Evolutionary conservation across 2,797 vertebrate genomes (phyloP).

Genomic region (Pangasius djambal): DNA sequence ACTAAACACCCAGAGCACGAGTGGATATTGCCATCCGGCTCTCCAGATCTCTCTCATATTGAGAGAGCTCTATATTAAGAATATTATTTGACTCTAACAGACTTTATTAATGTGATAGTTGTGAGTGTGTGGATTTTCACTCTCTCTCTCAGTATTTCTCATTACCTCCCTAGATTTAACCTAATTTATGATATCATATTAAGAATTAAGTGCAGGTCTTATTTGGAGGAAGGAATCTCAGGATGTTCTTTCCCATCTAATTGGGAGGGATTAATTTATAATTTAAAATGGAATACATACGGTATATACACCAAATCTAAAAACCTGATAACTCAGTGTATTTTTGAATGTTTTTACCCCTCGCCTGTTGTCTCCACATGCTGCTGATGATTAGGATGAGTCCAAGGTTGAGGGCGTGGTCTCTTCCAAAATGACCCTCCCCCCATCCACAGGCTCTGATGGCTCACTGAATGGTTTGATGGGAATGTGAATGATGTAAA

Average conservation of each 20-base stretch:
- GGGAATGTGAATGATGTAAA: neutral
- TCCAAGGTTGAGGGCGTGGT: constrained; percentile 11
- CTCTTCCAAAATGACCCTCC: neutral
- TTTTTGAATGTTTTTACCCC: neutral
- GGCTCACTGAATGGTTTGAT: neutral
- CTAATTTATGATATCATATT: constrained; percentile 64
- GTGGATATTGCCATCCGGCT: constrained; percentile 77
- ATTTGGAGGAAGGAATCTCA: neutral
- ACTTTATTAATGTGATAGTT: constrained; percentile 68
- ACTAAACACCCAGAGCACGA: constrained; percentile 79
- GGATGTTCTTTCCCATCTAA: neutral
- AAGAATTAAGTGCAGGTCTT: constrained; percentile 29
- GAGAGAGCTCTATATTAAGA: constrained; percentile 71
- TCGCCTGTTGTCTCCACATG: neutral
- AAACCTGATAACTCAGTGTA: neutral
- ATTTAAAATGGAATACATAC: neutral
- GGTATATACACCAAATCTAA: neutral
- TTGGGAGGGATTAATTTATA: neutral
- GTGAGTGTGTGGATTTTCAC: constrained; percentile 27
- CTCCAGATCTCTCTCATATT: constrained; percentile 75
- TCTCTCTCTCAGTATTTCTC: constrained; percentile 62
- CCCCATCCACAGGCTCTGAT: neutral
- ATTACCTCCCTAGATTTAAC: constrained; percentile 67
- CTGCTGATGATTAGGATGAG: constrained; percentile 12
- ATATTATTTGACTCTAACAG: constrained; percentile 72